Evolutionary conservation across 1,140 invertebrate genomes (phyloP), one percentile per base, ranked within the genome.

Genomic region (Hestina assimilis): DNA sequence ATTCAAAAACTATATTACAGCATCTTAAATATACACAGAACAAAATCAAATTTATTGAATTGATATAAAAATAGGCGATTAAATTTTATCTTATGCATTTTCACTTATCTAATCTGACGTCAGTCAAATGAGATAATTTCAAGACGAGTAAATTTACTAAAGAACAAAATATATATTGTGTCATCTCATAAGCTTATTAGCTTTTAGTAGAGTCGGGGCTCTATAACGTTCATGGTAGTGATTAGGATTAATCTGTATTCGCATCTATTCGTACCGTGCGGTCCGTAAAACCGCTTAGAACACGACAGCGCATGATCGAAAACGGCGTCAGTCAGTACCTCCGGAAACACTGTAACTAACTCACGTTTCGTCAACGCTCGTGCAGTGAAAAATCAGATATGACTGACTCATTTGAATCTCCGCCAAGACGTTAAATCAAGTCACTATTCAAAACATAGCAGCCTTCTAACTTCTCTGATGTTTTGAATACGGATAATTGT

Each of bases 221-320:
- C 35, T 51, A 59, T 40, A 64, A n/a, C 21, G 62, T 52, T 71
- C 63, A 70, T 64, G 64, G 47, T 41, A 70, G 63, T 71, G 70
- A 82, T 79, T 69, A 77, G 64, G 40, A 55, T 29, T 40, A 50
- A 50, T 50, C 33, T 50, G 33, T 35, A 50, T 31, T 38, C 47
- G 33, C 33, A 38, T 47, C 43, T 48, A 31, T 15, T 20, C 40
- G 46, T 40, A 46, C 20, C 46, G 33, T 24, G 57, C 46, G 19
- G 26, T 46, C 42, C 28, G 51, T 47, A 47, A 42, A 51, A 38
- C 52, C 35, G 63, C 60, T 48, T 46, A 14, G n/a, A n/a, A n/a
- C n/a, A 60, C 59, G 55, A 79, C 71, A 59, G 81, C 81, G 81
- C 81, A 84, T 82, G 80, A 81, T 62, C 82, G 72, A 71, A 64